phyloP scores from a whole-genome alignment of 2,888 invertebrate species.

The Eristalinus sepulchralis region DNA sequence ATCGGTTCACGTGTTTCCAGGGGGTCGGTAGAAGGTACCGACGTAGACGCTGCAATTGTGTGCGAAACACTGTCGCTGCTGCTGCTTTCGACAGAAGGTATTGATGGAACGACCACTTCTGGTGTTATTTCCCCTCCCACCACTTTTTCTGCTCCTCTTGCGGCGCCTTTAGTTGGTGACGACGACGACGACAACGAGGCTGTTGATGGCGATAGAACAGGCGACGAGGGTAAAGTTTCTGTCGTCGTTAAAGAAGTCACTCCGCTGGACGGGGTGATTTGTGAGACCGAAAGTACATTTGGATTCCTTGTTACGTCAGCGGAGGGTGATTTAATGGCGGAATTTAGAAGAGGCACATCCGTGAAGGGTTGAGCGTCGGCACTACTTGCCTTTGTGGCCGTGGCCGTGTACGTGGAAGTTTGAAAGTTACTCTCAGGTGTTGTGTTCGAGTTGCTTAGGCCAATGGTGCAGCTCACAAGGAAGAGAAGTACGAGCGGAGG shows the following conservation, averaged over 20 bases:
- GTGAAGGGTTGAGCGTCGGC: constrained; percentile 43
- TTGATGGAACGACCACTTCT: constrained; percentile 25
- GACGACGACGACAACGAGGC: neutral
- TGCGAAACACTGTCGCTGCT: constrained; percentile 13
- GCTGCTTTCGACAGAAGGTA: neutral
- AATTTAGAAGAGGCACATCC: constrained; percentile 57
- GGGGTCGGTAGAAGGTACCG: constrained; percentile 49
- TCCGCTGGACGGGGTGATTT: constrained; percentile 56
- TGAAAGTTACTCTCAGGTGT: constrained; percentile 27
- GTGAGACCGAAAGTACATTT: constrained; percentile 25
- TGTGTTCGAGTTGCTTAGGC: constrained; percentile 57
- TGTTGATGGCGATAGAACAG: neutral
- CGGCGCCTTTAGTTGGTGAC: constrained; percentile 4
- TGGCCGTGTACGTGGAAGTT: constrained; percentile 13
- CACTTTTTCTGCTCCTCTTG: neutral
- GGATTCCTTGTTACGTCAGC: constrained; percentile 60
- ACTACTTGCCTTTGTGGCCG: constrained; percentile 18
- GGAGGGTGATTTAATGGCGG: constrained; percentile 47
- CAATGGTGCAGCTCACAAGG: constrained; percentile 44
- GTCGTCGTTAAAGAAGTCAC: constrained; percentile 51
- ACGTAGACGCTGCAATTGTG: constrained; percentile 48
- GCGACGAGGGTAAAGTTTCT: constrained; percentile 32
- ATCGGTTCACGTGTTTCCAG: constrained; percentile 66
- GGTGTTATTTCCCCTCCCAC: neutral
- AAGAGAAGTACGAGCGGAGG: constrained; percentile 34